Evolutionary conservation across 2,797 vertebrate species (phyloP), one percentile per base, ranked within the genome.

Genomic region (Sus cebifrons): DNA sequence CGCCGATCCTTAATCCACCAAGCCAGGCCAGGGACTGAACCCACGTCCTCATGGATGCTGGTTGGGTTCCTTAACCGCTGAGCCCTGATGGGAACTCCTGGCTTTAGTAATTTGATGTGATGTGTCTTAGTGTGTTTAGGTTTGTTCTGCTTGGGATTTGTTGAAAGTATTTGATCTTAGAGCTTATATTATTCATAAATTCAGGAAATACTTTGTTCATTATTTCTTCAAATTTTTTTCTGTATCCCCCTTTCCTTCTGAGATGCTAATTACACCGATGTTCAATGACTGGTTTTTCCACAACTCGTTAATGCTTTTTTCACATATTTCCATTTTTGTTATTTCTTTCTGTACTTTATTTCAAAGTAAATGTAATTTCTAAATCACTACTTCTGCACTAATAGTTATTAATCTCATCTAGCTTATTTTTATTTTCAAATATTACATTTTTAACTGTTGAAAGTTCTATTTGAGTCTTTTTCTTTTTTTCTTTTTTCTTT

Each of bases 151-250:
- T 74, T 65, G 3, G 23, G 20, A 23, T 44, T 58, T 93, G 52
- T 25, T 75, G 10, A 77, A 29, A 77, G 36, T 52, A 21, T 89
- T 84, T 77, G 52, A 89, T 79, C 27, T 75, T 32, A 60, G 29
- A 3, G 73, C 4, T 60, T 40, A 27, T 40, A 40, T 44, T 83
- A 77, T 32, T 60, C n/a, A 84, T 49, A 32, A 56, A 86, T n/a
- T 79, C 25, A 74, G 79, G 60, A 70, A 77, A 64, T 52, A 95
- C 25, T 78, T 64, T 79, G 14, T 25, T 90, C 18, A 20, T 56
- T 52, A 78, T 78, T 71, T 79, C 56, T 79, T 79, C 40, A 90
- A 85, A 70, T 25, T 11, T 79, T 86, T 86, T 90, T 71, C 56
- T 79, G 20, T 29, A 68, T 3, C 27, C 32, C 20, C 54, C 4